Percentiles rank a stretch among this genome's conserved stretches.
phyloP scores from a whole-genome alignment of 92 coral and sea anemone genomes.

The Ricordea florida region DNA sequence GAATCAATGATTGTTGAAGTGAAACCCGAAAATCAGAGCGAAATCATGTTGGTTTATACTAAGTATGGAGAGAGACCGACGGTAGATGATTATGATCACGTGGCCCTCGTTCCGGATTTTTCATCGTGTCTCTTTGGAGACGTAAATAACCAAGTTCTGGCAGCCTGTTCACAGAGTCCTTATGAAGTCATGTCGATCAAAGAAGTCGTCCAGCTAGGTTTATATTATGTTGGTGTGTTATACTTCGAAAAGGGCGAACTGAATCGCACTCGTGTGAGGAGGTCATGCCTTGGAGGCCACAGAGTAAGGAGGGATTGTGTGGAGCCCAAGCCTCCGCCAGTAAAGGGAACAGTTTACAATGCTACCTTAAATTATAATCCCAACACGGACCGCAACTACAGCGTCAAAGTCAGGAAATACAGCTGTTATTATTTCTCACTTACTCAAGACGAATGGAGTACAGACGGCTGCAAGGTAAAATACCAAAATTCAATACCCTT shows the following conservation, averaged over 20 bases:
- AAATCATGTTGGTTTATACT: slow-evolving; percentile 4
- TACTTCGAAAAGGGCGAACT: slow-evolving; percentile 13
- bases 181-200: slow-evolving; percentile 46
- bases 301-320: slow-evolving; percentile 49
- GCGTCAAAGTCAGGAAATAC: slow-evolving; percentile 20
- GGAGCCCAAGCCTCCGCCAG: slow-evolving; percentile 43
- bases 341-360: background rate
- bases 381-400: slow-evolving; percentile 43
- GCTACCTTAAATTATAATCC: slow-evolving; percentile 29
- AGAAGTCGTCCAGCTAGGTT: slow-evolving; percentile 57
- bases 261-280: slow-evolving; percentile 4
- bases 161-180: slow-evolving; percentile 2
- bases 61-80: slow-evolving; percentile 36
- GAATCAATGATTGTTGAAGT: slow-evolving; percentile 49
- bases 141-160: background rate
- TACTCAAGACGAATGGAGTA: slow-evolving; percentile 36
- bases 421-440: slow-evolving; percentile 53
- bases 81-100: background rate
- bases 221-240: slow-evolving; percentile 71
- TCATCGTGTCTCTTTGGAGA: slow-evolving; percentile 9
- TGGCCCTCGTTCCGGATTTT: slow-evolving; percentile 28
- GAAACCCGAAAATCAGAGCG: slow-evolving; percentile 39
- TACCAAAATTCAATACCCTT: too few relatives aligned
- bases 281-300: slow-evolving; percentile 42
- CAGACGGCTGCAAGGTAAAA: slow-evolving; percentile 44